Conservation (phyloP, 2,888 invertebrate genomes). For the Litoditis marina region DNA sequence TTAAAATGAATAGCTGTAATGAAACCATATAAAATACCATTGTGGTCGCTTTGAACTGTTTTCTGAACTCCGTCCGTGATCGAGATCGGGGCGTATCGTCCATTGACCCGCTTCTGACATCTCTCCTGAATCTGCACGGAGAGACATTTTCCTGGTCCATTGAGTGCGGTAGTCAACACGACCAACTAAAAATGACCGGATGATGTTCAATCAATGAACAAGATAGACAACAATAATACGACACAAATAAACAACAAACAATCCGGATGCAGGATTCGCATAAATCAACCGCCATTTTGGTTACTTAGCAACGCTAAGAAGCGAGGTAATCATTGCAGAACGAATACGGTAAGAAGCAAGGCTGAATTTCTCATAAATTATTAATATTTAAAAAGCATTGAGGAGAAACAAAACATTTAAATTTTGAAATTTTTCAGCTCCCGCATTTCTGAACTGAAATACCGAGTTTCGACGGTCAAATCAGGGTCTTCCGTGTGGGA, state of each 20-base stretch:
- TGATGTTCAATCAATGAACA: too few species aligned
- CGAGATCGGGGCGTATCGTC: conserved; percentile 6
- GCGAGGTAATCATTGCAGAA: background rate
- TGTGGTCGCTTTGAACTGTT: conserved; percentile 3
- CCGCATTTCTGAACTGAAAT: background rate
- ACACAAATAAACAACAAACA: too few species aligned
- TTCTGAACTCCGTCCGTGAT: too few species aligned
- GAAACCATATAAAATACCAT: background rate
- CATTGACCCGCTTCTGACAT: conserved; percentile 8
- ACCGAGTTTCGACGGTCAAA: too few species aligned
- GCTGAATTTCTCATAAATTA: background rate
- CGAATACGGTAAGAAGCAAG: background rate
- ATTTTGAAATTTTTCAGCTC: background rate
- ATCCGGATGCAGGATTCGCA: too few species aligned
- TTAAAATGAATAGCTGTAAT: too few species aligned
- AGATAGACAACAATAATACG: too few species aligned
- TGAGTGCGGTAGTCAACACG: background rate
- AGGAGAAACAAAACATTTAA: too few species aligned
- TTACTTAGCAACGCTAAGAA: background rate
- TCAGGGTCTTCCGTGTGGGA: background rate
- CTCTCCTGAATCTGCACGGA: background rate
- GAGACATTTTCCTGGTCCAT: background rate
- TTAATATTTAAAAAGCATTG: too few species aligned
- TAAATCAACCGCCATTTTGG: too few species aligned
- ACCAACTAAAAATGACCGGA: too few species aligned